Percentiles rank a stretch among this genome's conserved stretches.
phyloP scores from a whole-genome alignment of 2,797 vertebrate genomes.

The Tangara arthus region DNA sequence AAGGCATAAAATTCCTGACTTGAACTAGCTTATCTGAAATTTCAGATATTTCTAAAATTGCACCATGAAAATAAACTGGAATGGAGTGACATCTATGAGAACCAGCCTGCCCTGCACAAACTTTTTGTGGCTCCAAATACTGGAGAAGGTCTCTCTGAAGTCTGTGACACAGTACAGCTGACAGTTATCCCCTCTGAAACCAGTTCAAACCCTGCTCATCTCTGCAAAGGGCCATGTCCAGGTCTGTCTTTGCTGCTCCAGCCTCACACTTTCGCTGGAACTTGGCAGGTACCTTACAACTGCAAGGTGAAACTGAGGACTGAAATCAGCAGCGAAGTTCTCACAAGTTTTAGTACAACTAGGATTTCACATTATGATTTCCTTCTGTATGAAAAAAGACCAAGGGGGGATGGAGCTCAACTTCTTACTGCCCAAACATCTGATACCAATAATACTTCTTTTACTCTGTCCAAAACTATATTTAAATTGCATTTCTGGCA shows the following conservation, averaged over 20 bases:
- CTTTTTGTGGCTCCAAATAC: not conserved
- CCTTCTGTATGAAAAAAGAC: not conserved
- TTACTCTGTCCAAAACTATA: slow-evolving; percentile 32
- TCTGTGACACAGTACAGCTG: not conserved
- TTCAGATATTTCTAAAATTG: not conserved
- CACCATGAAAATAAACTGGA: not conserved
- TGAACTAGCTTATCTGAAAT: not conserved
- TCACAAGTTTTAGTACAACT: not conserved
- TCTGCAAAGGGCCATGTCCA: not conserved
- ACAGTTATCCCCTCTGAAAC: not conserved
- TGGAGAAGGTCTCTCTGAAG: not conserved
- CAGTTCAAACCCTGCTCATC: not conserved
- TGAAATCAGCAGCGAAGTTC: not conserved
- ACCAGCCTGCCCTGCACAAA: not conserved
- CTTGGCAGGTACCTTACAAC: not conserved
- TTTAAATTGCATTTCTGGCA: slow-evolving; percentile 51
- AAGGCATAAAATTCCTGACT: not conserved
- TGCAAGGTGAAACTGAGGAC: not conserved
- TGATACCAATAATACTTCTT: slow-evolving; percentile 35
- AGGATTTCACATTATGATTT: slow-evolving; percentile 51
- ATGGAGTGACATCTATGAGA: not conserved
- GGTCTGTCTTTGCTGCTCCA: not conserved
- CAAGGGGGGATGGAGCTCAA: not conserved
- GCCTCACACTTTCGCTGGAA: not conserved
- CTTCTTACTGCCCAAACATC: slow-evolving; percentile 57